Conservation (phyloP, 2,797 vertebrate species). For the Echiichthys vipera region DNA sequence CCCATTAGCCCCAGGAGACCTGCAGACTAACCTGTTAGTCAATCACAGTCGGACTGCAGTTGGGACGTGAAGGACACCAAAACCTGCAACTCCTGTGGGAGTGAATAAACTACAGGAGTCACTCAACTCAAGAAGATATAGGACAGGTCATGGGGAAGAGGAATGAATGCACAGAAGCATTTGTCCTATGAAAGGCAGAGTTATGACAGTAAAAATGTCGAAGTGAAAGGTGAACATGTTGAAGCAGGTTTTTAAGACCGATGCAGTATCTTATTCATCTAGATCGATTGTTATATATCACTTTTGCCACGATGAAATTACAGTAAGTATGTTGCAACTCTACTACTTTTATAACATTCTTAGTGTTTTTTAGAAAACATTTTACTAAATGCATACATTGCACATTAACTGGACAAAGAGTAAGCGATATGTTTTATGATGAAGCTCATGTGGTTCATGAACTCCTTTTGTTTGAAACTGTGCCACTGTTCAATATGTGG, state of each 20-base stretch:
- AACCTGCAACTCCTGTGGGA: slow-evolving; percentile 35
- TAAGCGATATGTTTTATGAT: slow-evolving; percentile 12
- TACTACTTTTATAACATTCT: slow-evolving; percentile 52
- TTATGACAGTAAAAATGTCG: slow-evolving; percentile 10
- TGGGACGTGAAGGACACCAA: slow-evolving; percentile 49
- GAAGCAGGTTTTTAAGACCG: slow-evolving; percentile 4
- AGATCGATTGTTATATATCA: slow-evolving; percentile 12
- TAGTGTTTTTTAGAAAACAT: slow-evolving; percentile 44
- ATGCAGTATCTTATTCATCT: slow-evolving; percentile 16
- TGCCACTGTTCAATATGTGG: slow-evolving; percentile 50
- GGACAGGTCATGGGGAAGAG: slow-evolving; percentile 12
- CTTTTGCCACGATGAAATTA: slow-evolving; percentile 48
- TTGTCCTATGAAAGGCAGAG: slow-evolving; percentile 21
- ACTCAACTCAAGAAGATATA: slow-evolving; percentile 29
- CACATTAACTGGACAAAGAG: slow-evolving; percentile 10
- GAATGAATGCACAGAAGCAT: slow-evolving; percentile 6
- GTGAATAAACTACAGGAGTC: slow-evolving; percentile 35
- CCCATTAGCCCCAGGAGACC: slow-evolving; percentile 48
- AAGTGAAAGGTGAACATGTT: slow-evolving; percentile 11
- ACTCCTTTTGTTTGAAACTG: slow-evolving; percentile 43
- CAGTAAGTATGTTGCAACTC: slow-evolving; percentile 29
- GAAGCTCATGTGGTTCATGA: slow-evolving; percentile 21
- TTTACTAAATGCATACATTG: slow-evolving; percentile 31
- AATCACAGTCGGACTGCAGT: slow-evolving; percentile 30
- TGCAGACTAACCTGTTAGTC: slow-evolving; percentile 61